Conservation (phyloP, 2,888 invertebrate species). For the Morpho achilles region DNA sequence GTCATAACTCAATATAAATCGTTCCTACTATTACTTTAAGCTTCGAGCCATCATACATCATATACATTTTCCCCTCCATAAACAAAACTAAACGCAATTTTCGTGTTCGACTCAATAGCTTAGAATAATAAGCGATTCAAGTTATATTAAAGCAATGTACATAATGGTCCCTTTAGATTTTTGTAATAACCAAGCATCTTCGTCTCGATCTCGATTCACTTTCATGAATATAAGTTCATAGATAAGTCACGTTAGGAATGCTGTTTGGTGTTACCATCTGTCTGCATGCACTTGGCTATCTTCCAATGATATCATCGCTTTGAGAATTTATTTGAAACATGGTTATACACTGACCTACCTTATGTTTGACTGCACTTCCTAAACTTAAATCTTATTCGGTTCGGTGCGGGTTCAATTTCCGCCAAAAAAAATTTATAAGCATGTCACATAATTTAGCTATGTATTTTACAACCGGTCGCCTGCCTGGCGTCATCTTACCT, state of each 20-base stretch:
- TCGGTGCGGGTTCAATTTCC: too few species aligned
- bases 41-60: constrained; percentile 4
- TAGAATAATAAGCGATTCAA: constrained; percentile 76
- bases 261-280: constrained; percentile 19
- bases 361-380: constrained; percentile 18
- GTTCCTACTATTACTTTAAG: constrained; percentile 2
- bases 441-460: too few species aligned
- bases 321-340: constrained; percentile 27
- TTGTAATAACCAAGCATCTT: constrained; percentile 37
- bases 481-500: too few species aligned
- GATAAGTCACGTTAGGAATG: constrained; percentile 4
- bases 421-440: too few species aligned
- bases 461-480: too few species aligned
- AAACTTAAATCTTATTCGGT: too few species aligned
- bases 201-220: constrained; percentile 11
- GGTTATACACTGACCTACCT: constrained; percentile 26
- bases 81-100: constrained; percentile 75
- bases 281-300: constrained; percentile 21
- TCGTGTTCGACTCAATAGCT: constrained; percentile 76
- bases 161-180: constrained; percentile 40
- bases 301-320: constrained; percentile 30
- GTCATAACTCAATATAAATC: too few species aligned
- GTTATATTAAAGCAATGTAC: constrained; percentile 71
- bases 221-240: constrained; percentile 5
- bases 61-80: constrained; percentile 58